Evolutionary conservation across 2,888 invertebrate species (phyloP), one percentile per base, ranked within the genome.

Genomic region (Onchidella celtica): DNA sequence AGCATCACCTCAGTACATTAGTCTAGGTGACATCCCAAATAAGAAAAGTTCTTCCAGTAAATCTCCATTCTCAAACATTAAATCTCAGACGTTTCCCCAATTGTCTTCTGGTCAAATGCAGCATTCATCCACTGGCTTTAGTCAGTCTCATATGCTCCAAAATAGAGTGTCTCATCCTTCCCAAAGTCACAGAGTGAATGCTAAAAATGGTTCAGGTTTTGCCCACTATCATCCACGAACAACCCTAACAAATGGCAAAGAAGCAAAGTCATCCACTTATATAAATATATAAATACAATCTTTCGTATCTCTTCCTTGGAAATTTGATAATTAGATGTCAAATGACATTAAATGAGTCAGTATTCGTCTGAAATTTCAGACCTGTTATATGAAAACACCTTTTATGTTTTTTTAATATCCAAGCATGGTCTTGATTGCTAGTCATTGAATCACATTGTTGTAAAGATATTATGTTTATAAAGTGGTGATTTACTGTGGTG

Each of bases 221-320:
- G 24, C 63, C 38, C 78, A 79, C 11, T 59, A 34, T 34, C 69
- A 36, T 29, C 36, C 77, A 32, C 55, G 47, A 32, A 63, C 63
- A 72, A 47, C 40, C 32, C 47, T 47, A n/a, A 57, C 55, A 24
- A 76, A 61, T 63, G 40, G 79, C 32, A 72, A 79, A 72, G 79
- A 79, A 32, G 27, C 63, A 1, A 79, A 72, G 29, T 27, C 57
- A 38, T 57, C 69, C 9, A 69, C 24, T 61, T 78, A 27, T 61
- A 36, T 78, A 17, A 70, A 70, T 68, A 77, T 77, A 68, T 57
- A 77, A n/a, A n/a, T n/a, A n/a, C n/a, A n/a, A n/a, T n/a, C n/a
- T n/a, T n/a, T n/a, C n/a, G n/a, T n/a, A n/a, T n/a, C n/a, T n/a
- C n/a, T n/a, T n/a, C n/a, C n/a, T n/a, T n/a, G n/a, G n/a, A n/a